phyloP scores from a whole-genome alignment of 2,113 vertebrate species.

The Entelurus aequoreus region DNA sequence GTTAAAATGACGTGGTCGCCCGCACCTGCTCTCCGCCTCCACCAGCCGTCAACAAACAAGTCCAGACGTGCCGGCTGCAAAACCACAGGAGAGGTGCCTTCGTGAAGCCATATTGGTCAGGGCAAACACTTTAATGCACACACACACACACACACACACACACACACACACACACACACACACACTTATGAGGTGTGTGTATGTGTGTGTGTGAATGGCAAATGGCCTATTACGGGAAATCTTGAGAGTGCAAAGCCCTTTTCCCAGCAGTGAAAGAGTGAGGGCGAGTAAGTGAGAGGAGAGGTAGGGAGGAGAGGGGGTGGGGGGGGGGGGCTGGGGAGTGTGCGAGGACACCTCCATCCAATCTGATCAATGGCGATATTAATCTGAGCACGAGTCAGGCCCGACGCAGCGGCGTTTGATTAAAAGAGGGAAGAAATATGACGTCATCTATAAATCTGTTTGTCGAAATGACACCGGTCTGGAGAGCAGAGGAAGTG shows the following conservation, averaged over 20 bases:
- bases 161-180: background rate
- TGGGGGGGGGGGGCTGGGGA: background rate
- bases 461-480: slow-evolving; percentile 69
- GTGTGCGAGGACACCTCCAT: slow-evolving; percentile 61
- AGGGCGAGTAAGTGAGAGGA: slow-evolving; percentile 1
- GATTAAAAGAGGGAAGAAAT: slow-evolving; percentile 80
- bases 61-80: background rate
- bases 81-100: too few relatives aligned
- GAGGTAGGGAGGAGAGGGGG: background rate
- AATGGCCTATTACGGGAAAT: slow-evolving; percentile 45
- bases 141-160: background rate
- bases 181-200: background rate
- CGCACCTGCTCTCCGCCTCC: slow-evolving; percentile 52
- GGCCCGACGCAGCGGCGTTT: slow-evolving; percentile 60
- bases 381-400: slow-evolving; percentile 76
- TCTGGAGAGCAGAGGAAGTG: slow-evolving; percentile 43
- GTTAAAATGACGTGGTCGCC: slow-evolving; percentile 59
- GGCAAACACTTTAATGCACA: slow-evolving; percentile 15
- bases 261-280: slow-evolving; percentile 43
- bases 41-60: slow-evolving; percentile 3
- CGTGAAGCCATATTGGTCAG: background rate
- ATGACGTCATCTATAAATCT: slow-evolving; percentile 77
- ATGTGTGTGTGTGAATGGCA: slow-evolving; percentile 10
- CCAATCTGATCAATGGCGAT: slow-evolving; percentile 76
- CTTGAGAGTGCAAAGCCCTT: slow-evolving; percentile 29